phyloP scores from a whole-genome alignment of 2,113 vertebrate species.

The Greenwoodochromis staneri region DNA sequence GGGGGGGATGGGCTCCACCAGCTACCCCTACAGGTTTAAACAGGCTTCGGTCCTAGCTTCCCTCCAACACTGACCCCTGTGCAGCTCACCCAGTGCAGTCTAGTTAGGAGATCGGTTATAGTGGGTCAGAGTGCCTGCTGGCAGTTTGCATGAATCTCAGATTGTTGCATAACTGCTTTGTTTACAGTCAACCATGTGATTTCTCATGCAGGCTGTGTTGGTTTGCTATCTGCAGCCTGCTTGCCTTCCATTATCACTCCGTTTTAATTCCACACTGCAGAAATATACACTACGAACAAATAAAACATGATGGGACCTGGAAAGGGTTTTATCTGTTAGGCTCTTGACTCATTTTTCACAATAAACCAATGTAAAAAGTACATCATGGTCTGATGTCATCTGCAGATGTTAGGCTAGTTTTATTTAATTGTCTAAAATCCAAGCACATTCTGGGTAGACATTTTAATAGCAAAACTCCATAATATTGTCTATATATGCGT shows the following conservation, averaged over 20 bases:
- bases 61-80: not conserved
- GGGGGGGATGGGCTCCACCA: conserved; percentile 46
- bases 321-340: not conserved
- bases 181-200: conserved; percentile 64
- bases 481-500: not conserved
- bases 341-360: not conserved
- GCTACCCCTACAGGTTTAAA: conserved; percentile 4
- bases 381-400: not conserved
- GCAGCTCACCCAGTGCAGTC: not conserved
- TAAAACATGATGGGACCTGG: not conserved
- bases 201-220: conserved; percentile 6
- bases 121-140: conserved; percentile 25
- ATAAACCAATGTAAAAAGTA: not conserved
- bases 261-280: not conserved
- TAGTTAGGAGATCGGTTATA: not conserved
- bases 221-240: not conserved
- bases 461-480: not conserved
- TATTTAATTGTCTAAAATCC: not conserved
- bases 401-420: not conserved
- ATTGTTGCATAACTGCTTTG: conserved; percentile 60
- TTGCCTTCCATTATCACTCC: not conserved
- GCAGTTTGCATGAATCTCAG: conserved; percentile 1
- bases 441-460: not conserved
- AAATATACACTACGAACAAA: not conserved
- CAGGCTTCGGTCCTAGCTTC: not conserved